These are phyloP conservation scores for Ophiodon elongatus DNA, from an alignment of 2,113 vertebrate genomes.

Conservation along the genomic window DNA sequence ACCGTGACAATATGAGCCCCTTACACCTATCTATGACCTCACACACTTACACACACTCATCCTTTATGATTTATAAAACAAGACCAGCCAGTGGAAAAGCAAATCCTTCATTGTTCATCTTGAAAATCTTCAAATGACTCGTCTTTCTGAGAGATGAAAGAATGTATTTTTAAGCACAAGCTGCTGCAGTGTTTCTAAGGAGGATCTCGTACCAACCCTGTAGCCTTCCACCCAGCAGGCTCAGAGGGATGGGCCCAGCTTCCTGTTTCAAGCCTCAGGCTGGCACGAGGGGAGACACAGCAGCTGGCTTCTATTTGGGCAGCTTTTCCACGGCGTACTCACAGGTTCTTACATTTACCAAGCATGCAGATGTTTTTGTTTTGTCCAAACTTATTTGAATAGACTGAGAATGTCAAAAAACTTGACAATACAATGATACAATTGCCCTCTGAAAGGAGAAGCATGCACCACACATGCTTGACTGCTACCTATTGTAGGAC, in stretches of 20 bases:
- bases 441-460: background rate
- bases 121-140: conserved; percentile 25
- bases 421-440: background rate
- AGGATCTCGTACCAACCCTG: conserved; percentile 30
- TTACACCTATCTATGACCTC: background rate
- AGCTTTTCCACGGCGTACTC: conserved; percentile 18
- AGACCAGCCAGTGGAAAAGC: background rate
- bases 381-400: background rate
- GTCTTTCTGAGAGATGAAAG: conserved; percentile 38
- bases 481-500: background rate
- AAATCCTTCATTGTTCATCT: conserved; percentile 10
- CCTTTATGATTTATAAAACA: conserved; percentile 13
- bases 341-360: background rate
- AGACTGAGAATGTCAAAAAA: background rate
- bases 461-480: background rate
- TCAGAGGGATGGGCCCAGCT: conserved; percentile 36
- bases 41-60: background rate
- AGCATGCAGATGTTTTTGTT: conserved; percentile 22
- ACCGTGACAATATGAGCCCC: background rate
- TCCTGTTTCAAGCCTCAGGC: conserved; percentile 57
- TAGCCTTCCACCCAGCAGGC: conserved; percentile 42
- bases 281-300: conserved; percentile 28
- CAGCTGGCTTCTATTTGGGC: conserved; percentile 61
- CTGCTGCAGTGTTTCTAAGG: conserved; percentile 32
- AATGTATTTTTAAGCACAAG: conserved; percentile 27